Evolutionary conservation across 2,113 vertebrate species (phyloP).

Genomic region (Columba livia): DNA sequence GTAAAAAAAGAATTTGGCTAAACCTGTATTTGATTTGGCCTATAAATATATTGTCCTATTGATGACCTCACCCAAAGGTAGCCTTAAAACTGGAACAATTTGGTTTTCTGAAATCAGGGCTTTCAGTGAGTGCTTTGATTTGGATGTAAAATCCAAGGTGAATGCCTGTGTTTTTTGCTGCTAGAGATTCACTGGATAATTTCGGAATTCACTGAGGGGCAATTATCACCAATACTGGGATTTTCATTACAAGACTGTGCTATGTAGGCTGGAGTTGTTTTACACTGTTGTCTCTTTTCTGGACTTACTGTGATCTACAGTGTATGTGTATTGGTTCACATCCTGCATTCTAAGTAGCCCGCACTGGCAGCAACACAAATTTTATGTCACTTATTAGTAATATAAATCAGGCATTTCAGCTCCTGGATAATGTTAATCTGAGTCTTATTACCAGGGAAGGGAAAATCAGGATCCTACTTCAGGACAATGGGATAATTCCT

Average conservation of each 20-base stretch:
- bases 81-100: background rate
- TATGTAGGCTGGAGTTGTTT: slow-evolving; percentile 24
- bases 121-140: slow-evolving; percentile 5
- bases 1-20: background rate
- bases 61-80: background rate
- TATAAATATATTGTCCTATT: slow-evolving; percentile 12
- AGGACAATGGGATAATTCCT: background rate
- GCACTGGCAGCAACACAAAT: slow-evolving; percentile 48
- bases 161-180: background rate
- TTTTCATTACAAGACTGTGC: background rate
- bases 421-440: slow-evolving; percentile 61
- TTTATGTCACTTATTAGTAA: slow-evolving; percentile 66
- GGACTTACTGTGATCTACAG: slow-evolving; percentile 40
- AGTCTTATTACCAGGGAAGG: background rate
- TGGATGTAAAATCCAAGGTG: slow-evolving; percentile 16
- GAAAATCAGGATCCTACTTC: background rate
- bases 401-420: slow-evolving; percentile 70
- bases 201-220: background rate
- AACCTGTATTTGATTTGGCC: slow-evolving; percentile 10
- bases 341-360: slow-evolving; percentile 52
- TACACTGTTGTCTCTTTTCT: slow-evolving; percentile 4
- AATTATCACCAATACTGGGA: background rate
- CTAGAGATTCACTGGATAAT: background rate
- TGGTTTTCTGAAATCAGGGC: background rate
- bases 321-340: slow-evolving; percentile 34